A percentile compares a stretch with the other conserved stretches of the same genome.
Evolutionary conservation across 2,113 vertebrate genomes (phyloP).

Genomic region (Grantiella picta): DNA sequence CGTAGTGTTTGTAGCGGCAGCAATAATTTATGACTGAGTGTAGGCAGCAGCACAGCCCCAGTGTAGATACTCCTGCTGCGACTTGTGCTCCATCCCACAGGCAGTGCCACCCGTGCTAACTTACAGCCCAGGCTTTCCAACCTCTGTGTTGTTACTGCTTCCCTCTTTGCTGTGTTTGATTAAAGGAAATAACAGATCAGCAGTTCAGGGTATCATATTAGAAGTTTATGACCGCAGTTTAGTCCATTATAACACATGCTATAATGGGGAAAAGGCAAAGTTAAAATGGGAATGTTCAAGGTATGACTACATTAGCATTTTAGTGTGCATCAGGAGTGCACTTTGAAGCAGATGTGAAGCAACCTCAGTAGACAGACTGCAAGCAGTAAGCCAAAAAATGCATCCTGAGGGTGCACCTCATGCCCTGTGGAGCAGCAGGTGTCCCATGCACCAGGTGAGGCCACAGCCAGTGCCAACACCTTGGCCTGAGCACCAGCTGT

Average conservation of each 20-base stretch:
- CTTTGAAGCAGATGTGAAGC: not conserved
- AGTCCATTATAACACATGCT: fast-evolving
- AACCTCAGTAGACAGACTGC: not conserved
- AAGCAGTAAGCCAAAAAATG: not conserved
- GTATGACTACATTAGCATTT: not conserved
- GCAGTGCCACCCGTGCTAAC: fast-evolving
- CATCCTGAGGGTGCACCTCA: not conserved
- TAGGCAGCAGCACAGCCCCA: not conserved
- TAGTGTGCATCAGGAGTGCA: fast-evolving
- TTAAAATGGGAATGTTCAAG: not conserved
- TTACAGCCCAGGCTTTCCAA: not conserved
- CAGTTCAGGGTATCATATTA: not conserved
- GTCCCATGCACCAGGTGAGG: fast-evolving
- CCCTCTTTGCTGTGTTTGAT: not conserved
- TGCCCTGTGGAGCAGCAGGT: fast-evolving
- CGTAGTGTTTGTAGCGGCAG: fast-evolving
- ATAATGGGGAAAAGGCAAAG: not conserved
- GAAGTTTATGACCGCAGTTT: not conserved
- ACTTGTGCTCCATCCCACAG: fast-evolving
- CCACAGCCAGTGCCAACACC: fast-evolving
- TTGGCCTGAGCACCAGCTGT: not conserved
- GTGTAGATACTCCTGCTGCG: fast-evolving
- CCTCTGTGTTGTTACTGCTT: no score
- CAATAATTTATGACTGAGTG: fast-evolving
- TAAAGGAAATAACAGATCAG: not conserved